Evolutionary conservation across 2,888 invertebrate genomes (phyloP).

Genomic region (Apodemia mormo): DNA sequence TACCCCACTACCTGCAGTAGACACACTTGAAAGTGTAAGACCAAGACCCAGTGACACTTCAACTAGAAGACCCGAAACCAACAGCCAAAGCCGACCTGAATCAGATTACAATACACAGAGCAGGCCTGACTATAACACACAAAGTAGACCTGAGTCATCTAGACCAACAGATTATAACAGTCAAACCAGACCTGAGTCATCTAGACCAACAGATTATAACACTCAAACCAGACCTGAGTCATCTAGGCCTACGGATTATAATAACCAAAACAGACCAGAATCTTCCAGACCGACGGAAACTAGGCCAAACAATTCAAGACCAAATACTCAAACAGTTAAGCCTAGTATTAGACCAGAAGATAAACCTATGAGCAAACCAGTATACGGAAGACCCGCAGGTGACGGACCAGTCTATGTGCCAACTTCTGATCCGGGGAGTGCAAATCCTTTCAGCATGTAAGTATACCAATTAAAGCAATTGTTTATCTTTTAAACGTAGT

Average conservation of each 20-base stretch:
- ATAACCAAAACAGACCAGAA: constrained; percentile 20
- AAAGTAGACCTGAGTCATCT: constrained; percentile 23
- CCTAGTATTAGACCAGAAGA: constrained; percentile 51
- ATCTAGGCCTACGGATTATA: constrained; percentile 18
- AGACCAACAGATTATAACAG: constrained; percentile 25
- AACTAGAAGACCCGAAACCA: constrained; percentile 16
- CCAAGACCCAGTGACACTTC: constrained; percentile 21
- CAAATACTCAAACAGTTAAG: constrained; percentile 24
- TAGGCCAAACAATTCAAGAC: constrained; percentile 27
- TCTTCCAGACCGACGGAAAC: not conserved
- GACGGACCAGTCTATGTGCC: constrained; percentile 61
- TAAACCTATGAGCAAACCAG: constrained; percentile 51
- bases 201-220: constrained; percentile 26
- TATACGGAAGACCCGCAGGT: constrained; percentile 48
- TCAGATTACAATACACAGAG: constrained; percentile 22
- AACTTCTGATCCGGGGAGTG: constrained; percentile 47
- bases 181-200: constrained; percentile 22
- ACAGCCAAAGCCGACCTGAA: constrained; percentile 21
- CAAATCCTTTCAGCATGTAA: constrained; percentile 63
- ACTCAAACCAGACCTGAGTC: constrained; percentile 21
- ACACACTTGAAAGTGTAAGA: constrained; percentile 42
- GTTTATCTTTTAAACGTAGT: too few relatives aligned
- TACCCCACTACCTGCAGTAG: constrained; percentile 52
- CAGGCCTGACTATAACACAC: constrained; percentile 22
- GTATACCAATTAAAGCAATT: constrained; percentile 32